Percentiles rank a stretch among this genome's conserved stretches.
Evolutionary conservation across 53 echinoderm and acorn worm species (phyloP).

Genomic region (Holothuria scabra): DNA sequence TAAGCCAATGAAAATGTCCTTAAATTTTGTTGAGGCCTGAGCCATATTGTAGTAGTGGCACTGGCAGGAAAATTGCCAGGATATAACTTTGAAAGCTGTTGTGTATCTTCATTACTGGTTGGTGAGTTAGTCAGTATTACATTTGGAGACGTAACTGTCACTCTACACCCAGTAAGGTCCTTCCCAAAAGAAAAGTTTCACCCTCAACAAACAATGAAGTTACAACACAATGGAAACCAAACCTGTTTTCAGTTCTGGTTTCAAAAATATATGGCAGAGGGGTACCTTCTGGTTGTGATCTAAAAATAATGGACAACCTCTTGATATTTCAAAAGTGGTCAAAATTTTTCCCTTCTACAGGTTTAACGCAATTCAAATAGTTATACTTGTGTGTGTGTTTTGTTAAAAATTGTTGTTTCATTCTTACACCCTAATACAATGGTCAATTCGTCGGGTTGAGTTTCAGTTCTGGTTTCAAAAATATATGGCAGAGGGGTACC

Average conservation of each 20-base stretch:
- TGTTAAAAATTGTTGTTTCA: no score
- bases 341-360: no score
- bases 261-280: slow-evolving; percentile 32
- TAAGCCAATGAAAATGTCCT: not conserved
- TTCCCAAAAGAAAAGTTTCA: slow-evolving; percentile 45
- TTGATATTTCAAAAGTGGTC: no score
- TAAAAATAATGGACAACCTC: no score
- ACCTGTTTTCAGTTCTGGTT: slow-evolving; percentile 55
- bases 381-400: no score
- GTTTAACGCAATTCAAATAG: no score
- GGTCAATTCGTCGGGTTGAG: no score
- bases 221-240: slow-evolving; percentile 48
- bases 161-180: not conserved
- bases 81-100: not conserved
- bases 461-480: slow-evolving; percentile 53
- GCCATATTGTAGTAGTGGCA: slow-evolving; percentile 35
- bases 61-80: slow-evolving; percentile 50
- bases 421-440: no score
- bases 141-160: not conserved
- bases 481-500: slow-evolving; percentile 38
- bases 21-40: not conserved
- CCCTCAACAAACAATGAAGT: slow-evolving; percentile 34
- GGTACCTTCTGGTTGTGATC: slow-evolving; percentile 30
- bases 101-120: slow-evolving; percentile 8
- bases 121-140: not conserved